A percentile compares a stretch with the other conserved stretches of the same genome.
Evolutionary conservation across 1,140 invertebrate species (phyloP).

Genomic region (Drosophila ficusphila): DNA sequence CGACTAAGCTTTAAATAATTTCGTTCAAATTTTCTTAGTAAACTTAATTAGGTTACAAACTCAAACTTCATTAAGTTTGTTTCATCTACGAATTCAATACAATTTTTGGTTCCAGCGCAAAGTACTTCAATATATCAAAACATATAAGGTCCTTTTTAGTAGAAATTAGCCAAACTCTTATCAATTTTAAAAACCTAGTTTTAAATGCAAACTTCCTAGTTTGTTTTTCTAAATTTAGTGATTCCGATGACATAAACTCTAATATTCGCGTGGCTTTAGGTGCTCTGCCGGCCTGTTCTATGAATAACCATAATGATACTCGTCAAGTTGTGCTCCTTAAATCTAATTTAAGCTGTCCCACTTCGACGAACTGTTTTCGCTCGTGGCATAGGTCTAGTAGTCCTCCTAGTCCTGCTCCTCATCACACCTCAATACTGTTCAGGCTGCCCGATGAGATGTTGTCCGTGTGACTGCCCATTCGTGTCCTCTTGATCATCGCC

Average conservation of each 20-base stretch:
- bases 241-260: neutral
- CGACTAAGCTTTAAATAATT: neutral
- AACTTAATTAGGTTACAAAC: neutral
- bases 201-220: too few relatives aligned
- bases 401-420: neutral
- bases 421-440: constrained; percentile 84
- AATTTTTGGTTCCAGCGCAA: constrained; percentile 2
- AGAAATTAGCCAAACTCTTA: too few relatives aligned
- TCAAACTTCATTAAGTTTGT: neutral
- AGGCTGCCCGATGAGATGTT: constrained; percentile 84
- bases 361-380: neutral
- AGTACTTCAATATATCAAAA: neutral
- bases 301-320: constrained; percentile 32
- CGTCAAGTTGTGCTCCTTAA: neutral
- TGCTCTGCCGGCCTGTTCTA: constrained; percentile 20
- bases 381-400: neutral
- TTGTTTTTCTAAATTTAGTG: too few relatives aligned
- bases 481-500: constrained; percentile 76
- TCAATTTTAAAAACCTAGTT: neutral
- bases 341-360: constrained; percentile 7
- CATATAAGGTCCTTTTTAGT: neutral
- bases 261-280: neutral
- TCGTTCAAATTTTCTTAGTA: neutral
- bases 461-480: constrained; percentile 81
- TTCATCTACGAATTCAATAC: neutral